phyloP scores from a whole-genome alignment of 2,797 vertebrate species.

The Acipenser ruthenus region DNA sequence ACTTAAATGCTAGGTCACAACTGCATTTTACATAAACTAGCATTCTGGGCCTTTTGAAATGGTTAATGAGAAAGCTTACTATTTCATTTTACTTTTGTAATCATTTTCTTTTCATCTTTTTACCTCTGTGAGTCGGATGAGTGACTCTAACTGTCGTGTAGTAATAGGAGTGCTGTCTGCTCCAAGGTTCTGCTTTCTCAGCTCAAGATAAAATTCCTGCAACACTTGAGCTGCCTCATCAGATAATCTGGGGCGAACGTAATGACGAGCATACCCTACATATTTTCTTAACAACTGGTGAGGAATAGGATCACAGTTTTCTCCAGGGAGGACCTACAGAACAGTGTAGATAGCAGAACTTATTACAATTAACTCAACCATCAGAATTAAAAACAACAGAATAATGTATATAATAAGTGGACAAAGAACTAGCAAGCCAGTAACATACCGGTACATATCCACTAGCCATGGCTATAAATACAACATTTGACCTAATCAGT shows the following conservation, averaged over 20 bases:
- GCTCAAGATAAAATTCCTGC: conserved; percentile 87
- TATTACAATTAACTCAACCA: neutral
- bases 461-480: no score
- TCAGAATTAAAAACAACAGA: neutral
- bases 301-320: conserved; percentile 75
- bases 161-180: conserved; percentile 85
- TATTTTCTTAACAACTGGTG: conserved; percentile 86
- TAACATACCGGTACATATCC: no score
- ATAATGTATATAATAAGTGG: neutral
- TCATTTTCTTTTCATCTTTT: neutral
- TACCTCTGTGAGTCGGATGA: conserved; percentile 89
- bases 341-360: neutral
- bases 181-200: conserved; percentile 79
- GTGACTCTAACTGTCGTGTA: conserved; percentile 87
- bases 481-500: no score
- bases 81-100: neutral
- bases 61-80: neutral
- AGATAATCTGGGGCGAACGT: conserved; percentile 78
- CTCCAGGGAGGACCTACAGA: conserved; percentile 64
- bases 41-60: neutral
- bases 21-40: no score
- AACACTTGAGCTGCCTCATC: conserved; percentile 77
- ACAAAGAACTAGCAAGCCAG: conserved; percentile 2
- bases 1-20: no score
- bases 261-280: conserved; percentile 87